Base-by-base conservation (phyloP, 1,140 invertebrate species). In the Notospermus geniculatus region DNA sequence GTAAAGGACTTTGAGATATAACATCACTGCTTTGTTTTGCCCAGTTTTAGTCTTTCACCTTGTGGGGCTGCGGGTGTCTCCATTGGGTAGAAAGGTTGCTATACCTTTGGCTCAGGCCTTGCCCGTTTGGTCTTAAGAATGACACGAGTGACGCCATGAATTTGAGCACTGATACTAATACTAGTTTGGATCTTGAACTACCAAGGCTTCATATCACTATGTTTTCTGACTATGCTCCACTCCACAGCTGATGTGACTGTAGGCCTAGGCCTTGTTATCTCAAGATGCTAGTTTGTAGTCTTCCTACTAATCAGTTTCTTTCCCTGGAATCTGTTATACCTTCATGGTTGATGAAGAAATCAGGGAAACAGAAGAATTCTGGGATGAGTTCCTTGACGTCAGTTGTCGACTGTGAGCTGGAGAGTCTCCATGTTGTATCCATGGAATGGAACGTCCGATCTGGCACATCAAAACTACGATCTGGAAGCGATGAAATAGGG, bases 371-470 rank as follows among this genome's bases (percentile, higher is more conserved):
- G 76, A 91, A 97, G 71, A 97, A 93, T 79, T 97, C 95, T 0
- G 95, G 95, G 60, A 97, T 94, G 1, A 97, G 84, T 82, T 97
- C 95, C 81, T 97, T 97, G 5, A 97, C 92, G 79, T 97, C 95
- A 0, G 92, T 95, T 9, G 90, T 91, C n/a, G 92, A 95, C 72
- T 96, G 92, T 67, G 87, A 87, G 60, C 90, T 94, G 43, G 93
- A 91, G 41, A 97, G 82, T 58, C 89, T 83, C 91, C 93, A 97
- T 15, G 93, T 91, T 28, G 92, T 94, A 56, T 89, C 86, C 57
- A 97, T 68, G 1, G 90, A 91, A 79, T 97, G 93, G 79, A 97
- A 98, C 25, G 93, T 93, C 63, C 95, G 86, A 80, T 97, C 95
- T 27, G 95, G 92, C 69, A 95, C 87, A 78, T 98, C 95, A 83